Evolutionary conservation across 2,888 invertebrate genomes (phyloP).

Genomic region (Eupithecia vulgata): DNA sequence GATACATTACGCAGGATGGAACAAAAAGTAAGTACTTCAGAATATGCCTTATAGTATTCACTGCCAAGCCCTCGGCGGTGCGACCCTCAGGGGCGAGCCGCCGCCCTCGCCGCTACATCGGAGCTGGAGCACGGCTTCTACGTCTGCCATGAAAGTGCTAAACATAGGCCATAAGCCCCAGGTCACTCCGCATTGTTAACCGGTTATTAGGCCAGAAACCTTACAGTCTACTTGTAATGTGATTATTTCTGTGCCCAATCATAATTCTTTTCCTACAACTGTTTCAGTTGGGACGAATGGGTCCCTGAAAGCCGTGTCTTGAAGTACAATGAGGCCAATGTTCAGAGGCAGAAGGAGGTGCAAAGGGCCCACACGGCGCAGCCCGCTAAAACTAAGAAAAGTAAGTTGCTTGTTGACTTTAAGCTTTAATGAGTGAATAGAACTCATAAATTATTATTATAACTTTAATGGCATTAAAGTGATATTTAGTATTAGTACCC

Average conservation of each 20-base stretch:
- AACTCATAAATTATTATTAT: background rate
- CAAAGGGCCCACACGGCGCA: constrained; percentile 91
- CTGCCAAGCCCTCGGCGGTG: no score
- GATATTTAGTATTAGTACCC: no score
- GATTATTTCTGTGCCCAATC: no score
- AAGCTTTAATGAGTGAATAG: background rate
- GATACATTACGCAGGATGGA: constrained; percentile 99
- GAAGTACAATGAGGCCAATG: constrained; percentile 95
- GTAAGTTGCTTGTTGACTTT: constrained; percentile 56
- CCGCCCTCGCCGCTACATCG: no score
- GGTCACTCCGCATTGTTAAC: no score
- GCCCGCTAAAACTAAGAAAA: constrained; percentile 87
- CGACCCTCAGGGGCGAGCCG: no score
- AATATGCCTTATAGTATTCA: no score
- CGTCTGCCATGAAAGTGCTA: no score
- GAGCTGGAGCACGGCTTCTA: no score
- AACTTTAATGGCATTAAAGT: background rate
- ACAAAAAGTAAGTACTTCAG: constrained; percentile 97
- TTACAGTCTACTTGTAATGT: background rate
- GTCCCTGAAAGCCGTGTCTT: constrained; percentile 95
- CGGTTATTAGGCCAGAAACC: background rate
- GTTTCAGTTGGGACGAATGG: constrained; percentile 94
- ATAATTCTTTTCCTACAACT: background rate
- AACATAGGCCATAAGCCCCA: background rate
- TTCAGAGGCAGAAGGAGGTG: constrained; percentile 94